phyloP scores from a whole-genome alignment of 2,797 vertebrate species.

The Notamacropus eugenii region DNA sequence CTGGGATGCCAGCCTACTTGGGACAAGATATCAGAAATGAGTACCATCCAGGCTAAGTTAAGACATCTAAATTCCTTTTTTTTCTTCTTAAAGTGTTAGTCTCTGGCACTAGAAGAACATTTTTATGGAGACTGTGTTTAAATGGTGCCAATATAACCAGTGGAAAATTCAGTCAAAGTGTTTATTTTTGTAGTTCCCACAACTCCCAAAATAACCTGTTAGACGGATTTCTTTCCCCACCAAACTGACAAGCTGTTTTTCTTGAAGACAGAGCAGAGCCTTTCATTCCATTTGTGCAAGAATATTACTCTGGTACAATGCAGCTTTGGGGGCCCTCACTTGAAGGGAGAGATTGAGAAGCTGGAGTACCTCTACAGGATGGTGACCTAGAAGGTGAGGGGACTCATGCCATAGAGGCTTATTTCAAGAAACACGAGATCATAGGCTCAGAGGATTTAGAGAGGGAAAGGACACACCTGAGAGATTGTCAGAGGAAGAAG shows the following conservation, averaged over 20 bases:
- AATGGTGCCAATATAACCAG: background rate
- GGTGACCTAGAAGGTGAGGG: background rate
- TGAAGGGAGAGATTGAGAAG: background rate
- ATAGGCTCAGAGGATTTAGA: background rate
- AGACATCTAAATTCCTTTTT: background rate
- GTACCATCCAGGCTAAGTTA: background rate
- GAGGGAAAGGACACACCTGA: background rate
- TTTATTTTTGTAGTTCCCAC: conserved; percentile 9
- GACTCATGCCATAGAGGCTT: background rate
- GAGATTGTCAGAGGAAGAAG: background rate
- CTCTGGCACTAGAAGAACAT: conserved; percentile 28
- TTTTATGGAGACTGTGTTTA: background rate
- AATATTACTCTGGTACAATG: background rate
- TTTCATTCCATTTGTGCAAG: background rate
- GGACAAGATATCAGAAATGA: background rate
- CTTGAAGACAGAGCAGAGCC: background rate
- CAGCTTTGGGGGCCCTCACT: background rate
- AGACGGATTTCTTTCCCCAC: background rate
- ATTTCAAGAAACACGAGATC: background rate
- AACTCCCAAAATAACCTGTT: background rate
- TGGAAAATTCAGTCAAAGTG: conserved; percentile 6
- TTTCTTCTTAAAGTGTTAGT: background rate
- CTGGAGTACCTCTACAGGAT: background rate
- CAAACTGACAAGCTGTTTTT: conserved; percentile 2
- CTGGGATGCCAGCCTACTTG: background rate